A percentile compares a stretch with the other conserved stretches of the same genome.
These are phyloP conservation scores for Brachyhypopomus occidentalis DNA, from an alignment of 2,113 vertebrate genomes.

Conservation along the genomic window DNA sequence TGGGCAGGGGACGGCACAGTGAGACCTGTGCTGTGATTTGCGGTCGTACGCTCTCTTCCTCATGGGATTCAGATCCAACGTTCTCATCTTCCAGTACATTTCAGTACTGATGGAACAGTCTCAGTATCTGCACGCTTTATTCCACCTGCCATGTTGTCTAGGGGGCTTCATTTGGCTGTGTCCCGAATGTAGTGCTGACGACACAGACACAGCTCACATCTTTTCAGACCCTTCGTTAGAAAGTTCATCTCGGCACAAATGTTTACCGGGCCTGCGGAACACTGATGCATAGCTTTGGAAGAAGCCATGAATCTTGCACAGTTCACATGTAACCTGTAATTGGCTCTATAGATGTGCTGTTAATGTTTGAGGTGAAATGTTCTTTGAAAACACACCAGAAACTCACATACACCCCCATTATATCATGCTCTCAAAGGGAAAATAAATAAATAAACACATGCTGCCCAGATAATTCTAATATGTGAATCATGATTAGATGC, in stretches of 20 bases:
- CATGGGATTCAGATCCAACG: not conserved
- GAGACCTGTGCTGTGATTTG: not conserved
- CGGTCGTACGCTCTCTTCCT: not conserved
- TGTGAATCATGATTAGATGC: constrained; percentile 39
- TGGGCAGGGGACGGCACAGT: not conserved
- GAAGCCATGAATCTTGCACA: not conserved
- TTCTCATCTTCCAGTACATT: not conserved
- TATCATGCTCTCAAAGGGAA: constrained; percentile 15
- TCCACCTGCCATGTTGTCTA: not conserved
- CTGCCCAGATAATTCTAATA: not conserved
- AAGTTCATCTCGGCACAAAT: constrained; percentile 16
- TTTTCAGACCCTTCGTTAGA: constrained; percentile 14
- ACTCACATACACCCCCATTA: not conserved
- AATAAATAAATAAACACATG: constrained; percentile 18
- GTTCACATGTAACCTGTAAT: constrained; percentile 14
- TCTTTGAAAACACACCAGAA: constrained; percentile 23
- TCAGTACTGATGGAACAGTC: not conserved
- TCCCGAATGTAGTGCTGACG: not conserved
- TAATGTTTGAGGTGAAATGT: constrained; percentile 5
- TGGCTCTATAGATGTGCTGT: not conserved
- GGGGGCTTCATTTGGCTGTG: not conserved
- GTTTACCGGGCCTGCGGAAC: constrained; percentile 11
- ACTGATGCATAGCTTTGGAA: constrained; percentile 16
- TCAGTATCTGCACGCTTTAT: not conserved
- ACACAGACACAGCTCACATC: constrained; percentile 6